Evolutionary conservation across 1,140 invertebrate species (phyloP).

Genomic region (Papilio polytes): DNA sequence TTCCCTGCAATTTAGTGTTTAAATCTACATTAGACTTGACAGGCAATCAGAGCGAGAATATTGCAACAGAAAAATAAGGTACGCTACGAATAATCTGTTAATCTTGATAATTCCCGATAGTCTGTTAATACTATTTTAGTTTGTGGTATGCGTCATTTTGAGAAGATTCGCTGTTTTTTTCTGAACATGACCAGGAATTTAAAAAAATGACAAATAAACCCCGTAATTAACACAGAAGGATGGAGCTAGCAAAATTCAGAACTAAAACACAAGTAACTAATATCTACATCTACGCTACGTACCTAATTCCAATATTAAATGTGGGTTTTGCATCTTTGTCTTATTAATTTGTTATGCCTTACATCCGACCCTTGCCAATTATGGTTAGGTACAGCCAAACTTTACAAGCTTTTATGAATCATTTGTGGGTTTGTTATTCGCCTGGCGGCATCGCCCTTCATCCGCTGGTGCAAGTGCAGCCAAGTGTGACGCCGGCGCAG

Average conservation of each 20-base stretch:
- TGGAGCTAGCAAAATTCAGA: background rate
- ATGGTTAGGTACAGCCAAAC: constrained; percentile 9
- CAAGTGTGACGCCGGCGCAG: constrained; percentile 57
- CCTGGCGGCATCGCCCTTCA: constrained; percentile 51
- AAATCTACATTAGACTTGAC: constrained; percentile 35
- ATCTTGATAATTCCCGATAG: background rate
- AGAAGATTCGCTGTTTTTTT: too few species aligned
- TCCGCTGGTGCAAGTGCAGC: constrained; percentile 52
- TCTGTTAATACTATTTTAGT: too few species aligned
- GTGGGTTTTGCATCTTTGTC: background rate
- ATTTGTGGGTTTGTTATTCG: constrained; percentile 44
- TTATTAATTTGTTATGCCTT: background rate
- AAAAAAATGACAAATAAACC: too few species aligned
- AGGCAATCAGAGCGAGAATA: constrained; percentile 19
- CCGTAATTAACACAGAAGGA: too few species aligned
- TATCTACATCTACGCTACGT: background rate
- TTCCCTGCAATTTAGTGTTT: constrained; percentile 35
- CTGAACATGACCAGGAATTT: too few species aligned
- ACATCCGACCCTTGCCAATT: constrained; percentile 4
- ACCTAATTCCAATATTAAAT: background rate
- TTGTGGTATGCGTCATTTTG: too few species aligned
- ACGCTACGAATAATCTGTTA: background rate
- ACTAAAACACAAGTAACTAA: background rate
- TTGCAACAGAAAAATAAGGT: background rate
- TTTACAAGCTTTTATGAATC: constrained; percentile 17